Percentiles rank a stretch among this genome's conserved stretches.
phyloP scores from a whole-genome alignment of 2,888 invertebrate genomes.

The Cephus spinipes region DNA sequence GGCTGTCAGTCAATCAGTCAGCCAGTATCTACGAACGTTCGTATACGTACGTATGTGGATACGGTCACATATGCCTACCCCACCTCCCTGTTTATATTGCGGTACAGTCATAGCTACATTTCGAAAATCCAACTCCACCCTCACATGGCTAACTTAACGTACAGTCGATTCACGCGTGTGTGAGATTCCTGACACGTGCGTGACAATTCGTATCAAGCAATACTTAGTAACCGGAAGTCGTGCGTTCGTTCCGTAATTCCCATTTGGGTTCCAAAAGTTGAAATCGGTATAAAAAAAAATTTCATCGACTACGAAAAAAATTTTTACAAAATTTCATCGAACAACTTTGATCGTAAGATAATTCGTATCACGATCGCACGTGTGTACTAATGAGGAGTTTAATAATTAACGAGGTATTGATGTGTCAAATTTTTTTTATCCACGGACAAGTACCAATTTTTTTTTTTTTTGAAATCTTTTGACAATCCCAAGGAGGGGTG shows the following conservation, averaged over 20 bases:
- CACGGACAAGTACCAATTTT: neutral
- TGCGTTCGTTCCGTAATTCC: neutral
- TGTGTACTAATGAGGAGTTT: neutral
- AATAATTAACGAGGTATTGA: neutral
- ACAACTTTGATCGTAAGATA: neutral
- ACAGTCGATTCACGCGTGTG: neutral
- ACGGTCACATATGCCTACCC: neutral
- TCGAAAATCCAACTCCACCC: neutral
- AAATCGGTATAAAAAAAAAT: too few relatives aligned
- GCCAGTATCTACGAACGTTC: neutral
- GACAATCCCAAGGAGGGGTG: neutral
- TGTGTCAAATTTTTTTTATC: neutral
- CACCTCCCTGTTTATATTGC: neutral
- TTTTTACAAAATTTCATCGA: too few relatives aligned
- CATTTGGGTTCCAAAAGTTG: too few relatives aligned
- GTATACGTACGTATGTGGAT: neutral
- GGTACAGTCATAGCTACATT: neutral
- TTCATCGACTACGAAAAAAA: rapidly evolving
- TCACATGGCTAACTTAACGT: neutral
- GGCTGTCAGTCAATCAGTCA: neutral
- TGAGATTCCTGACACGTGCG: conserved; percentile 1
- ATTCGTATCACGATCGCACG: neutral
- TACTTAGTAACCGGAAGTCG: neutral
- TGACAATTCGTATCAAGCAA: neutral
- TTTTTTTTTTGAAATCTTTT: neutral